Base-by-base conservation (phyloP, 2,113 vertebrate species). In the Conger conger region DNA sequence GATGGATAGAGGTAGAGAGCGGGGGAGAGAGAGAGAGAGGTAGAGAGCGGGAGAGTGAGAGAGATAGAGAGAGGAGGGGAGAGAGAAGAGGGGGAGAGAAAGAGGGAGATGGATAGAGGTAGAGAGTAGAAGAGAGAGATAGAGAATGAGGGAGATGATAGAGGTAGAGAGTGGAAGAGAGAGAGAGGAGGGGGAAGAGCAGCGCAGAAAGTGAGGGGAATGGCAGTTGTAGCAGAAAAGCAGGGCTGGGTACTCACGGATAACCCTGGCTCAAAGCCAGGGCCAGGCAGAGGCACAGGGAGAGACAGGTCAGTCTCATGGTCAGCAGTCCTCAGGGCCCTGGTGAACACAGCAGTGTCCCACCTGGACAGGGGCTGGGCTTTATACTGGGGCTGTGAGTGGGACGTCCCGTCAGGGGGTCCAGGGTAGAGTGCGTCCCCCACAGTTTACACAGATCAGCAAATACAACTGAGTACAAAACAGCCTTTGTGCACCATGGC, bases 211-310 rank as follows among this genome's bases (percentile, higher is more conserved):
- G 16, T 1, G 68, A 73, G 68, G 68, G 9, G 9, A 63, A 63
- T 0, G 1, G n/a, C 68, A 30, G 68, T 73, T 30, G 23, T 20
- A 73, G 68, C 68, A 73, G 68, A 33, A 30, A 9, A 73, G 68
- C 27, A 40, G 37, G 8, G 38, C 37, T 54, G 76, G 42, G 82
- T 92, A 94, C 93, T 94, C 86, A 95, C 93, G 18, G 93, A 16
- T 88, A 90, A 15, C 87, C 87, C 5, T 57, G 30, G 11, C 84
- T 82, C 5, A 89, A 79, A 35, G 83, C 38, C 0, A 95, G 54
- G 33, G 79, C 79, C 3, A 91, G 77, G 83, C 89, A 89, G 84
- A 92, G 83, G 78, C 85, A 85, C 36, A 93, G 87, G 45, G 87
- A 81, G 84, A 79, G 68, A 63, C 80, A 81, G 87, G 93, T 4